A percentile compares a stretch with the other conserved stretches of the same genome.
phyloP scores from a whole-genome alignment of 2,113 vertebrate genomes.

The Apodemus sylvaticus region DNA sequence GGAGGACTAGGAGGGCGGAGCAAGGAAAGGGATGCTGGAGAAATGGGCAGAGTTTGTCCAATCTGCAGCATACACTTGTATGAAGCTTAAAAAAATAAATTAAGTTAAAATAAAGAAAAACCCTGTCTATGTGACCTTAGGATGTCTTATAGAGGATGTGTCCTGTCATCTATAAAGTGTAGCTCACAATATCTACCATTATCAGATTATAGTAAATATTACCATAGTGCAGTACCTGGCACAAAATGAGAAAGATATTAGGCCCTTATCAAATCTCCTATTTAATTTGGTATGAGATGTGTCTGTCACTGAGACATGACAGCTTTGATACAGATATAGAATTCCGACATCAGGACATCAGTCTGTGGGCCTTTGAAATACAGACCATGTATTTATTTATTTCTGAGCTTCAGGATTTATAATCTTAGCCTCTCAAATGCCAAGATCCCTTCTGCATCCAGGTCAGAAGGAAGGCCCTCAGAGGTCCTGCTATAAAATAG shows the following conservation, averaged over 20 bases:
- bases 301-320: neutral
- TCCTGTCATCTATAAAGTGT: neutral
- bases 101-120: neutral
- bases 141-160: neutral
- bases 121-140: neutral
- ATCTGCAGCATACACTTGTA: neutral
- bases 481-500: neutral
- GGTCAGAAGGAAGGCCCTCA: neutral
- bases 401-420: neutral
- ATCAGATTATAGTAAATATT: neutral
- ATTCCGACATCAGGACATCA: neutral
- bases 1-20: no score
- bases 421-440: neutral
- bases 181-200: neutral
- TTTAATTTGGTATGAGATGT: neutral
- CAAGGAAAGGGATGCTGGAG: neutral
- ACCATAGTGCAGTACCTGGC: fast-evolving
- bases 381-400: neutral
- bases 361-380: neutral
- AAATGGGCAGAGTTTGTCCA: neutral
- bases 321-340: neutral
- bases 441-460: neutral
- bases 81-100: neutral
- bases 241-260: neutral
- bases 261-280: neutral